A percentile compares a stretch with the other conserved stretches of the same genome.
Conservation (phyloP, 2,797 vertebrate species). For the Crocodylus rhombifer region DNA sequence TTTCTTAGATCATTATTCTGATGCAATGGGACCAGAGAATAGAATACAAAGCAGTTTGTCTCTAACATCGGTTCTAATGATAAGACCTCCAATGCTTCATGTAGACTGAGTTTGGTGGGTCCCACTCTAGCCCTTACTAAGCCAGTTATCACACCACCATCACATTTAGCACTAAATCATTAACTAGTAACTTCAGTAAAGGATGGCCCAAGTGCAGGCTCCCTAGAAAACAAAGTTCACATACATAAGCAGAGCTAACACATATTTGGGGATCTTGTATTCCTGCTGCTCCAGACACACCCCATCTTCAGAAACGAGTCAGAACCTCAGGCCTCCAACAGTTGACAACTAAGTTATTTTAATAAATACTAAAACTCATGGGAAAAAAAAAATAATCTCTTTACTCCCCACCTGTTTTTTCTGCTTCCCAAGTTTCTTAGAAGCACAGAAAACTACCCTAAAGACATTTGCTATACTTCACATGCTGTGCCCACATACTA, state of each 20-base stretch:
- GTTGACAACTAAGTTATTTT: background rate
- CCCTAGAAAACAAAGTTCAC: background rate
- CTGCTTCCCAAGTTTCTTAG: slow-evolving; percentile 21
- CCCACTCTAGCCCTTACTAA: background rate
- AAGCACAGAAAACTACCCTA: background rate
- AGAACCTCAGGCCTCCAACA: background rate
- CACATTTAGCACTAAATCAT: background rate
- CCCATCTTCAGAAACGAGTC: background rate
- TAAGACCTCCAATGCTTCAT: background rate
- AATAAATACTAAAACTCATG: background rate
- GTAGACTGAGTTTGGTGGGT: background rate
- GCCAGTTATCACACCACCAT: background rate
- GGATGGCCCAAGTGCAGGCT: background rate
- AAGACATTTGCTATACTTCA: slow-evolving; percentile 26
- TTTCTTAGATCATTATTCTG: background rate
- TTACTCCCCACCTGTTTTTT: background rate
- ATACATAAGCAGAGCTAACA: background rate
- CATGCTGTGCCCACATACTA: slow-evolving; percentile 4
- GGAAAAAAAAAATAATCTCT: background rate
- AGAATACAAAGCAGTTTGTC: background rate
- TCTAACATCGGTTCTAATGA: background rate
- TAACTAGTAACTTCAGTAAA: background rate
- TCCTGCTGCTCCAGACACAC: background rate
- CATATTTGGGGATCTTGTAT: background rate
- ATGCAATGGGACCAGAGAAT: background rate